A percentile compares a stretch with the other conserved stretches of the same genome.
phyloP scores from a whole-genome alignment of 92 coral and sea anemone species.

The Pocillopora meandrina region DNA sequence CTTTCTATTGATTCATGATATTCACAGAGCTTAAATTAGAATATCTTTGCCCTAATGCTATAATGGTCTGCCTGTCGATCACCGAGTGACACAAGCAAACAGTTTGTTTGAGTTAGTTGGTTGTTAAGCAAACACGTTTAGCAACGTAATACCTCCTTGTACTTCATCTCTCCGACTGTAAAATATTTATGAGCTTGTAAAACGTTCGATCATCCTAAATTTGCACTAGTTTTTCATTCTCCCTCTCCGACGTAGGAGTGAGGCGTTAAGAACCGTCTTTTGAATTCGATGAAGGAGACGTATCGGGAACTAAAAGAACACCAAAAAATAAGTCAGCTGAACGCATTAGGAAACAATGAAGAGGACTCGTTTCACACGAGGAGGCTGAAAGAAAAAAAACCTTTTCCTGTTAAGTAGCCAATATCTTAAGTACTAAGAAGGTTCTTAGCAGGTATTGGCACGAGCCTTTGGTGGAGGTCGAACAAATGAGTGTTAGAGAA shows the following conservation, averaged over 20 bases:
- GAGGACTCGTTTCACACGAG: background rate
- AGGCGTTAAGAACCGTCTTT: background rate
- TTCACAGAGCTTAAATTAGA: constrained; percentile 80
- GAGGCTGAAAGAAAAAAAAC: background rate
- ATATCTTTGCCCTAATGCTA: constrained; percentile 86
- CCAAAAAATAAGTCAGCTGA: background rate
- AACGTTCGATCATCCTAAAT: constrained; percentile 23
- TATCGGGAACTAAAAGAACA: background rate
- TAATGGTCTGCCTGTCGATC: constrained; percentile 85
- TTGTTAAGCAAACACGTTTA: constrained; percentile 74
- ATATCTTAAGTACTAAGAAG: constrained; percentile 3
- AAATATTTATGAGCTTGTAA: constrained; percentile 32
- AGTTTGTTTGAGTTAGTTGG: constrained; percentile 87
- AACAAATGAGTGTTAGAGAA: background rate
- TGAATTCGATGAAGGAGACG: background rate
- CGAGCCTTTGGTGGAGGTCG: background rate
- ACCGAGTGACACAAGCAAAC: constrained; percentile 82
- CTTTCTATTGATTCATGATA: constrained; percentile 75
- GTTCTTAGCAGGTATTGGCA: background rate
- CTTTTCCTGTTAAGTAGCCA: constrained; percentile 4
- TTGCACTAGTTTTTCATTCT: background rate
- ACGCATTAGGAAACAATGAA: background rate
- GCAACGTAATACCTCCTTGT: constrained; percentile 72
- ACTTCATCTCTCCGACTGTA: constrained; percentile 19
- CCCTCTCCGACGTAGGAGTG: background rate